phyloP scores from a whole-genome alignment of 2,888 invertebrate genomes.

The Mamestra brassicae region DNA sequence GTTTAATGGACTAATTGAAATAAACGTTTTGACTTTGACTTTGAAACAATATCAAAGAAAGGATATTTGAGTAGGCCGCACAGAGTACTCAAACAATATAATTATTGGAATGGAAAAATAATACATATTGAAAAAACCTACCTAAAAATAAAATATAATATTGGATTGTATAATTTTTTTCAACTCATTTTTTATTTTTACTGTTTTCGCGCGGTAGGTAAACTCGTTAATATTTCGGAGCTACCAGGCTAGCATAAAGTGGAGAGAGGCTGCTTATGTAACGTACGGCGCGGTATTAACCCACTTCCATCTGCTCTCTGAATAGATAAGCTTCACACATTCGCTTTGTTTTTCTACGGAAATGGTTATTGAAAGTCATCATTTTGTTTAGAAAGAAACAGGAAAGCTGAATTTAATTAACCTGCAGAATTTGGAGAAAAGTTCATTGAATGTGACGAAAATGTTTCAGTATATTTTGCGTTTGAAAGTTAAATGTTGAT shows the following conservation, averaged over 20 bases:
- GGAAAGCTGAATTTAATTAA: not conserved
- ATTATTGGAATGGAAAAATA: no score
- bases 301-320: slow-evolving; percentile 45
- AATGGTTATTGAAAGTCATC: slow-evolving; percentile 16
- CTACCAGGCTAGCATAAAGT: slow-evolving; percentile 23
- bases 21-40: no score
- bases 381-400: slow-evolving; percentile 9
- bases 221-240: slow-evolving; percentile 30
- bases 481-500: not conserved
- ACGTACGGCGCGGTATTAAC: slow-evolving; percentile 40
- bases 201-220: not conserved
- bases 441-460: not conserved
- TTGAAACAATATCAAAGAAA: no score
- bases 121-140: no score
- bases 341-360: slow-evolving; percentile 27
- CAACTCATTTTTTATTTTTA: not conserved
- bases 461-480: not conserved
- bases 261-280: slow-evolving; percentile 46
- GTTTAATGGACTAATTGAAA: no score
- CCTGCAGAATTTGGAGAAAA: not conserved
- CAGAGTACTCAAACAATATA: no score
- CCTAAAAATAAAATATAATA: no score
- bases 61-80: no score
- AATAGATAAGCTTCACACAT: slow-evolving; percentile 51
- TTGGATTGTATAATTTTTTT: no score